Base-by-base conservation (phyloP, 2,113 vertebrate species). In the Notiomystis cincta region DNA sequence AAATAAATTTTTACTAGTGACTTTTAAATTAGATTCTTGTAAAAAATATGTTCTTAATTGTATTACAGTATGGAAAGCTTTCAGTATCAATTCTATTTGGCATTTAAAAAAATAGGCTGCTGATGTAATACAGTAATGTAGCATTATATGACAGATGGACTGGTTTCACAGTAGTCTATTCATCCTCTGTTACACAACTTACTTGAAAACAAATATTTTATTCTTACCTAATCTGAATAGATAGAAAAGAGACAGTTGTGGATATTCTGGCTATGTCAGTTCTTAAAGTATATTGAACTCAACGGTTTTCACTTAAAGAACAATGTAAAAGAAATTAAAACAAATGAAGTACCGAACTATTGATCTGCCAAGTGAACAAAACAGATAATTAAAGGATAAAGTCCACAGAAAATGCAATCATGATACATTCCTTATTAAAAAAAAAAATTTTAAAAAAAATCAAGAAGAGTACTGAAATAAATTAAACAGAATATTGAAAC, bases 161-260 rank as follows among this genome's bases (percentile, higher is more conserved):
- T 85, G 23, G 37, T 58, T 93, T 84, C 79, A 88, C 66, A 83
- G 33, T 48, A 82, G 66, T 87, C 64, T 78, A 65, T 51, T 95
- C 65, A 75, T 50, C 35, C 87, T 81, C 87, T 85, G 70, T 72
- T 85, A 90, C 62, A 86, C 62, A 93, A 82, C 8, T 71, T 65
- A 83, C 28, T 86, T 72, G 45, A 91, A 96, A 94, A 94, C 44
- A 96, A 89, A 37, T 87, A 90, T 71, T 92, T 93, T 79, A 64
- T 82, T 84, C 71, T 91, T 81, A 78, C 20, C 38, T 87, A 70
- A 58, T 66, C 31, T 47, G 53, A 79, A 95, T 15, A 91, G 48
- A 76, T 5, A 69, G 30, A 81, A 84, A 86, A 40, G 33, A 85
- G 54, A 57, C 13, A 93, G 16, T n/a, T 7, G 1, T 51, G 42